Conservation (phyloP, 2,888 invertebrate genomes). For the Bombyx huttoni region DNA sequence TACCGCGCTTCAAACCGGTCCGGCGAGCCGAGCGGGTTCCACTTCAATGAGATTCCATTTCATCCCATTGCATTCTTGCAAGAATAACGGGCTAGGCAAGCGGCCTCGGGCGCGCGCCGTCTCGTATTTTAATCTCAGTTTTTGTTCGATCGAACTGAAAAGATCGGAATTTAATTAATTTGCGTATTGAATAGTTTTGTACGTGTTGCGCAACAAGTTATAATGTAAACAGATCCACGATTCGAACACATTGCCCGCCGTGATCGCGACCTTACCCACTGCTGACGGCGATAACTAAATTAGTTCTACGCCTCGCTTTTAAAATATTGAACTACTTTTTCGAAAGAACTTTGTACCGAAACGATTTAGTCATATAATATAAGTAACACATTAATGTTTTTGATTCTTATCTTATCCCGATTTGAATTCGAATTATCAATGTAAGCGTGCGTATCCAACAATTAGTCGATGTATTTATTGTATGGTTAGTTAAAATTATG, state of each 20-base stretch:
- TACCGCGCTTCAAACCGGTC: conserved; percentile 54
- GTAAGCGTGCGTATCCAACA: background rate
- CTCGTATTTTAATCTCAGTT: conserved; percentile 4
- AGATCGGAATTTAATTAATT: conserved; percentile 15
- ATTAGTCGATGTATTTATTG: background rate
- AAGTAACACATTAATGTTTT: background rate
- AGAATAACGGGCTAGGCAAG: conserved; percentile 57
- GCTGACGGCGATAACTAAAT: conserved; percentile 25
- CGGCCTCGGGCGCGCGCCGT: conserved; percentile 5
- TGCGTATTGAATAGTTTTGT: conserved; percentile 17
- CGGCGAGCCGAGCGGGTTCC: conserved; percentile 39
- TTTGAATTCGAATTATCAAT: background rate
- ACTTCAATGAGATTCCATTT: conserved; percentile 71
- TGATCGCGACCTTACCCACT: conserved; percentile 38
- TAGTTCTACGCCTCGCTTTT: conserved; percentile 11
- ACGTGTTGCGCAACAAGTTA: conserved; percentile 25
- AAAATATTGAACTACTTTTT: background rate
- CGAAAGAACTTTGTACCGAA: background rate
- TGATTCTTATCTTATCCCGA: conserved; percentile 2
- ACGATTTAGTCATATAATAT: background rate
- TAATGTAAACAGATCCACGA: conserved; percentile 22
- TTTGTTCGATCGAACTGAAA: conserved; percentile 6
- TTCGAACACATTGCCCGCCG: conserved; percentile 23
- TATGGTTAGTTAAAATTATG: conserved; percentile 4
- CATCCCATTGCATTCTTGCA: conserved; percentile 66